Base-by-base conservation (phyloP, 2,888 invertebrate species). In the Lycia hirtaria region DNA sequence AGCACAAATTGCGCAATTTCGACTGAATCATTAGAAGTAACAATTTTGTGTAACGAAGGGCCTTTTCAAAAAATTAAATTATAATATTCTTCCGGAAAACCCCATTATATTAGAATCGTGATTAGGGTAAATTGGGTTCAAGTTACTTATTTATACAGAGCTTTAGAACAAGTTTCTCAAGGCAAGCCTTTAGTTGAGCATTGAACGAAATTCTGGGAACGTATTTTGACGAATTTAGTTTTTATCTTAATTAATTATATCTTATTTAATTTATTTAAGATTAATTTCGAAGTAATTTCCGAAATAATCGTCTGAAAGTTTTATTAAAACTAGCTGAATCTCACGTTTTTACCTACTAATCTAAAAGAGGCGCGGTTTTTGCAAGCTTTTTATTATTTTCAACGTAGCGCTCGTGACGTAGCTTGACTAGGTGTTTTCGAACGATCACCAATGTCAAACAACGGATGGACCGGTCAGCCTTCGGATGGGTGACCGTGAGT, bases 111-210 rank as follows among this genome's bases (percentile, higher is more conserved):
- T 47, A 22, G n/a, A 48, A 60, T 51, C 35, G 30, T 41, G 41
- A 51, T 55, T 55, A 47, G 47, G 51, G 55, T 47, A 47, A 51
- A 57, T 51, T 57, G 56, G 45, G 33, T 57, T 51, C 47, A 41
- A 32, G 43, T 44, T 38, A 44, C 50, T 26, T 44, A 20, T 49
- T 54, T 54, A 26, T 26, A 53, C 19, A 47, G 15, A 33, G 24
- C 10, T 12, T n/a, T 33, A 30, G 9, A 40, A 54, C 45, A 47
- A 15, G 45, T 19, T 33, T 37, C 33, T 24, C 32, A 24, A 47
- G 22, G 20, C 12, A 14, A 37, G 20, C 47, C 32, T 30, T 43
- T 26, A 44, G n/a, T 33, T 22, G 22, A 33, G 33, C 10, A 45
- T 45, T 32, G 12, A 33, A 12, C 4, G 22, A 24, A 45, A 33